Evolutionary conservation across 2,113 vertebrate species (phyloP).

Genomic region (Shinisaurus crocodilurus): DNA sequence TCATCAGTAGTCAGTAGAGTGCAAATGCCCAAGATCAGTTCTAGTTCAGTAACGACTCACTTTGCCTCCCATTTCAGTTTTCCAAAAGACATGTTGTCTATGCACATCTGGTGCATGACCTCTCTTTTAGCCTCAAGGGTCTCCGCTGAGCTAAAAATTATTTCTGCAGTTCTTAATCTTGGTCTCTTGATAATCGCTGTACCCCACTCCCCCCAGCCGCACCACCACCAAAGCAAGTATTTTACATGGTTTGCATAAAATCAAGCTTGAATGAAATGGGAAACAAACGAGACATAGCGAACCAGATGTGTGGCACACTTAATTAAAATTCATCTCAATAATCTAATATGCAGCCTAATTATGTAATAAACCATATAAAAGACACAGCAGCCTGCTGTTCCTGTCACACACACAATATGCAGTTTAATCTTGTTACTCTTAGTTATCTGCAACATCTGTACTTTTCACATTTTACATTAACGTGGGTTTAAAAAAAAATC

Average conservation of each 20-base stretch:
- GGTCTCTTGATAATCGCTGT: background rate
- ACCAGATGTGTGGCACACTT: background rate
- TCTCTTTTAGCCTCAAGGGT: background rate
- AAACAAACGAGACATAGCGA: slow-evolving; percentile 10
- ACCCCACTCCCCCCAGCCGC: background rate
- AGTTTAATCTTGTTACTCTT: background rate
- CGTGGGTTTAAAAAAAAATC: background rate
- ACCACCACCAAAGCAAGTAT: background rate
- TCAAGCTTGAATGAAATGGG: background rate
- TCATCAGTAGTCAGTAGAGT: background rate
- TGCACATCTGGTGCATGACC: background rate
- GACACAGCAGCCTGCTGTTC: background rate
- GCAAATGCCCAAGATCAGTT: background rate
- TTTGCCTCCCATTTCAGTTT: background rate
- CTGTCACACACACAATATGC: background rate
- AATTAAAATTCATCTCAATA: slow-evolving; percentile 3
- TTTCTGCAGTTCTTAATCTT: background rate
- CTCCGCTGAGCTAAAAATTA: background rate
- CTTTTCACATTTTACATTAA: background rate
- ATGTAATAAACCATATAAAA: background rate
- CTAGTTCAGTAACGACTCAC: background rate
- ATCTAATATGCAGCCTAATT: background rate
- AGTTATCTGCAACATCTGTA: background rate
- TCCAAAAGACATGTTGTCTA: background rate
- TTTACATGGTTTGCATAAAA: slow-evolving; percentile 3